Evolutionary conservation across 1,140 invertebrate genomes (phyloP).

Genomic region (Stenopsyche tienmushanensis): DNA sequence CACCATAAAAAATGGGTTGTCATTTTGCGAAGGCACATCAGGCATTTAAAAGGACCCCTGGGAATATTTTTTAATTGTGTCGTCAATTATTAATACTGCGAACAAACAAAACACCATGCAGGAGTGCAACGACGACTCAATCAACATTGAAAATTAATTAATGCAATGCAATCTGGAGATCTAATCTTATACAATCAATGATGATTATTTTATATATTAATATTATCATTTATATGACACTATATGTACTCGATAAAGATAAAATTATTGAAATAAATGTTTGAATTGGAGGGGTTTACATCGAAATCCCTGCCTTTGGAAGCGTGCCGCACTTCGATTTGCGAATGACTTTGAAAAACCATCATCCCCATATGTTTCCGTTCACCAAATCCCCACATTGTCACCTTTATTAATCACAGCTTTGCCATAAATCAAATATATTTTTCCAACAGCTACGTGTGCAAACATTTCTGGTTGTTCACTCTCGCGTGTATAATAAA

Average conservation of each 20-base stretch:
- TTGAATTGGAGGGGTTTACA: slow-evolving; percentile 5
- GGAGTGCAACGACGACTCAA: no score
- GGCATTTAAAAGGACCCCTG: slow-evolving; percentile 10
- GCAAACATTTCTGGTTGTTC: slow-evolving; percentile 30
- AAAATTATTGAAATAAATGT: not conserved
- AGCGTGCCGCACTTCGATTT: slow-evolving; percentile 20
- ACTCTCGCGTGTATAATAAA: slow-evolving; percentile 34
- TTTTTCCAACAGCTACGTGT: slow-evolving; percentile 18
- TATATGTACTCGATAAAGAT: not conserved
- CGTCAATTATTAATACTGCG: no score
- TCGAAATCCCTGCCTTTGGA: not conserved
- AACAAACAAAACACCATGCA: no score
- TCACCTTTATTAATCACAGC: slow-evolving; percentile 35
- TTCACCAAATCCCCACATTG: slow-evolving; percentile 17
- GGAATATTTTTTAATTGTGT: not conserved
- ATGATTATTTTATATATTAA: no score
- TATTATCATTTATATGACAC: no score
- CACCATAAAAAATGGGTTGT: slow-evolving; percentile 35
- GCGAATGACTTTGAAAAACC: slow-evolving; percentile 19
- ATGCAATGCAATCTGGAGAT: no score
- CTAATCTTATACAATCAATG: not conserved
- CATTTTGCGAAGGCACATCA: slow-evolving; percentile 21
- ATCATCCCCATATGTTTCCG: slow-evolving; percentile 27
- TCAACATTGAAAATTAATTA: no score
- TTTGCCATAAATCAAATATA: slow-evolving; percentile 33